A percentile compares a stretch with the other conserved stretches of the same genome.
phyloP scores from a whole-genome alignment of 2,888 invertebrate species.

The Pristionchus exspectatus region DNA sequence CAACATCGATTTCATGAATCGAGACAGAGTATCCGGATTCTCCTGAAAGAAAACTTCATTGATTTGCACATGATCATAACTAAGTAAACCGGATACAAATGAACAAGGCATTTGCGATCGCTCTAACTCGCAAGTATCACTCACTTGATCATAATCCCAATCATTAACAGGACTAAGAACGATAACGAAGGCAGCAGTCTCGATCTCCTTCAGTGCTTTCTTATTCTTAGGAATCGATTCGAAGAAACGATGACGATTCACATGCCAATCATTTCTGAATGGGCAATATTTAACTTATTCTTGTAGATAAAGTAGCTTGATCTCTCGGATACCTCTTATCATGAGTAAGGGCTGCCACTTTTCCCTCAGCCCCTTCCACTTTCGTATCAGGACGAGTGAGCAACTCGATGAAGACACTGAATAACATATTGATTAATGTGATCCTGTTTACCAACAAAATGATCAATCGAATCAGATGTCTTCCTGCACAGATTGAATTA shows the following conservation, averaged over 20 bases:
- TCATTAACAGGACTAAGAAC: slow-evolving; percentile 66
- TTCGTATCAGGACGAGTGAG: slow-evolving; percentile 64
- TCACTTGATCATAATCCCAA: slow-evolving; percentile 65
- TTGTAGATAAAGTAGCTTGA: background rate
- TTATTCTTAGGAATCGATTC: slow-evolving; percentile 66
- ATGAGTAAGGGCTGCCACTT: slow-evolving; percentile 70
- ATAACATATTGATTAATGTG: slow-evolving; percentile 25
- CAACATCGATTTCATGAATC: slow-evolving; percentile 69
- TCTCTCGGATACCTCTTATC: slow-evolving; percentile 60
- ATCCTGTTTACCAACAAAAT: background rate
- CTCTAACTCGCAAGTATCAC: background rate
- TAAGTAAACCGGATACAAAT: slow-evolving; percentile 49
- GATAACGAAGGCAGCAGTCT: slow-evolving; percentile 69
- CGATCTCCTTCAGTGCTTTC: slow-evolving; percentile 68
- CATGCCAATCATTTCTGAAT: slow-evolving; percentile 66
- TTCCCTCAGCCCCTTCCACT: slow-evolving; percentile 59
- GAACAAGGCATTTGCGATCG: slow-evolving; percentile 58
- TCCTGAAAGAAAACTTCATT: slow-evolving; percentile 58
- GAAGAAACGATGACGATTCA: slow-evolving; percentile 73
- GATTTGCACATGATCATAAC: no score
- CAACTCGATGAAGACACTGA: slow-evolving; percentile 71
- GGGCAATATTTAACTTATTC: background rate
- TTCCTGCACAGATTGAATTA: slow-evolving; percentile 21
- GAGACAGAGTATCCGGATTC: slow-evolving; percentile 64
- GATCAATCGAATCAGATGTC: background rate